Base-by-base conservation (phyloP, 2,113 vertebrate genomes). In the Rhinolophus ferrumequinum region DNA sequence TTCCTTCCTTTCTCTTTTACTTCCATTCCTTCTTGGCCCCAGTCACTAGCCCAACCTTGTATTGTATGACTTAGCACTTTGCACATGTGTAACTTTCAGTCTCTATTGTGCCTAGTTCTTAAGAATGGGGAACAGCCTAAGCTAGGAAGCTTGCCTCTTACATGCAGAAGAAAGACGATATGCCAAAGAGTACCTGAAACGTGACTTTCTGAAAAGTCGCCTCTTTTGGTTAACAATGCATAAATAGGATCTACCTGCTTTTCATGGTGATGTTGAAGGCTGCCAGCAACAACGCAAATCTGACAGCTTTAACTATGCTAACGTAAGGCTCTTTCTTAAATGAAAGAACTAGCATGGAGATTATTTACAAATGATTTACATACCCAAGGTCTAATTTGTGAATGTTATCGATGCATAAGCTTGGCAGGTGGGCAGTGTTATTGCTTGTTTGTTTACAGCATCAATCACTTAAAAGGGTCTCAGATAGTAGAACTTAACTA, bases 381-480 rank as follows among this genome's bases (percentile, higher is more conserved):
- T 0, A 95, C 93, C 77, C 93, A 70, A 58, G 75, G 95, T 92
- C 84, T 97, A 80, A 90, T 97, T 95, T 91, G 95, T 67, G 84
- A 67, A 91, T 77, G 67, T 92, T 95, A 97, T 94, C 95, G 85
- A 67, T 56, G 60, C 9, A 52, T 66, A 85, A 85, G 87, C 86
- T 79, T 97, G 97, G 97, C 97, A 97, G 96, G 97, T 97, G 97
- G 96, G 96, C 94, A 94, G 72, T 33, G 88, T 96, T 94, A 93
- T 38, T 93, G 83, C 96, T 84, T 97, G 82, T 96, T 97, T 96
- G 96, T 97, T 90, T 64, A 69, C 73, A 72, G 88, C 90, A 77
- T 96, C 89, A 97, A 97, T 98, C 97, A 97, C 97, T 97, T 95
- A 84, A 95, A 94, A 97, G 22, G 86, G 92, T 64, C 97, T 97